phyloP scores from a whole-genome alignment of 2,113 vertebrate genomes.

The Cacatua alba region DNA sequence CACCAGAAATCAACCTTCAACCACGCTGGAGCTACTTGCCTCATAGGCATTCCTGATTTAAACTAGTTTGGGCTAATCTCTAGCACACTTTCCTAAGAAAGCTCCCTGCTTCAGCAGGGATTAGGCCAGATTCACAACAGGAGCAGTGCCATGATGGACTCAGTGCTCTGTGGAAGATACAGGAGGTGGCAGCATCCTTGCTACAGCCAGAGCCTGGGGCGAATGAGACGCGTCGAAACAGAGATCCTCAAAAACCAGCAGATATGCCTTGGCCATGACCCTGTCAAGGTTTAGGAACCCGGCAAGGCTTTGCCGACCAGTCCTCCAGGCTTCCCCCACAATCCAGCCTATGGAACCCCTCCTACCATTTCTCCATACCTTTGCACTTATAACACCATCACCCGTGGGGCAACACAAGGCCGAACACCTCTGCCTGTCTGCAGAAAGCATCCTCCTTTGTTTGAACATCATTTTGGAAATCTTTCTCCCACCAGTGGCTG shows the following conservation, averaged over 20 bases:
- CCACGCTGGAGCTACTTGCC: not conserved
- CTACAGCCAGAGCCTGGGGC: not conserved
- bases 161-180: not conserved
- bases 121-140: not conserved
- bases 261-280: not conserved
- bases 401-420: not conserved
- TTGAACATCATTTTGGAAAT: not conserved
- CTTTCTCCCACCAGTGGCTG: not conserved
- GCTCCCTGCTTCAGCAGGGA: not conserved
- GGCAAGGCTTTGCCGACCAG: not conserved
- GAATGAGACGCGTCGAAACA: accelerated
- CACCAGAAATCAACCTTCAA: not conserved
- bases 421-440: not conserved
- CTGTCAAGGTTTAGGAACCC: not conserved
- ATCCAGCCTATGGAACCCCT: not conserved
- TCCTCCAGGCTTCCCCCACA: not conserved
- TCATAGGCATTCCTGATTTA: not conserved
- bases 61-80: not conserved
- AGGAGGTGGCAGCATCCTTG: not conserved
- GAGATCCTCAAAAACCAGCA: not conserved
- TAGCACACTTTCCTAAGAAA: not conserved
- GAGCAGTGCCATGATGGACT: not conserved
- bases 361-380: not conserved
- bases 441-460: not conserved
- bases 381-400: not conserved